A percentile compares a stretch with the other conserved stretches of the same genome.
Conservation (phyloP, 2,888 invertebrate genomes). For the Pseudolycoriella hygida region DNA sequence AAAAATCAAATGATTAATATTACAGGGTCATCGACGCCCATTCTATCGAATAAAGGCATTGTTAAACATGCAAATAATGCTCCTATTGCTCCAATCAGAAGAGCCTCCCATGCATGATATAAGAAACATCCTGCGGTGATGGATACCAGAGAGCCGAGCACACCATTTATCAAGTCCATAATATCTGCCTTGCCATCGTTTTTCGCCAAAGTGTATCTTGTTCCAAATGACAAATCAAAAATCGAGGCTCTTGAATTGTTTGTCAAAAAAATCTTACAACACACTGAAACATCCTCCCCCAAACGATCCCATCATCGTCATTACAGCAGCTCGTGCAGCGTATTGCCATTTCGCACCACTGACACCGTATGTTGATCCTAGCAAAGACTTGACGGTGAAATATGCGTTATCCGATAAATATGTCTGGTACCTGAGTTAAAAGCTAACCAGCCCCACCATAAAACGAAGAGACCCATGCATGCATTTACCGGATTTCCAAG, state of each 20-base stretch:
- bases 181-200: conserved; percentile 62
- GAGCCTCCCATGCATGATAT: conserved; percentile 71
- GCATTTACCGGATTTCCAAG: conserved; percentile 81
- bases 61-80: conserved; percentile 49
- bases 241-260: background rate
- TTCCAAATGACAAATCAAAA: conserved; percentile 6
- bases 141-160: conserved; percentile 72
- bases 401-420: no score
- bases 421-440: no score
- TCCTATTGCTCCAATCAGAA: conserved; percentile 67
- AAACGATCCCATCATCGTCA: conserved; percentile 81
- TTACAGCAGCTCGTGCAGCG: conserved; percentile 74
- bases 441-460: conserved; percentile 96
- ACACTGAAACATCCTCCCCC: conserved; percentile 58
- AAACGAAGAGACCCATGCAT: conserved; percentile 76
- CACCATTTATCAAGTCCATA: conserved; percentile 72
- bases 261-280: conserved; percentile 24
- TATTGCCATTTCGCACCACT: conserved; percentile 79
- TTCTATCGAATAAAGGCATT: conserved; percentile 57
- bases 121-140: conserved; percentile 80
- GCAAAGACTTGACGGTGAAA: no score
- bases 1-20: no score
- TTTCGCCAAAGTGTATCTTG: conserved; percentile 43
- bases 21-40: conserved; percentile 65
- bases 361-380: conserved; percentile 70